A percentile compares a stretch with the other conserved stretches of the same genome.
Evolutionary conservation across 2,888 invertebrate genomes (phyloP).

Genomic region (Diarsia mendica): DNA sequence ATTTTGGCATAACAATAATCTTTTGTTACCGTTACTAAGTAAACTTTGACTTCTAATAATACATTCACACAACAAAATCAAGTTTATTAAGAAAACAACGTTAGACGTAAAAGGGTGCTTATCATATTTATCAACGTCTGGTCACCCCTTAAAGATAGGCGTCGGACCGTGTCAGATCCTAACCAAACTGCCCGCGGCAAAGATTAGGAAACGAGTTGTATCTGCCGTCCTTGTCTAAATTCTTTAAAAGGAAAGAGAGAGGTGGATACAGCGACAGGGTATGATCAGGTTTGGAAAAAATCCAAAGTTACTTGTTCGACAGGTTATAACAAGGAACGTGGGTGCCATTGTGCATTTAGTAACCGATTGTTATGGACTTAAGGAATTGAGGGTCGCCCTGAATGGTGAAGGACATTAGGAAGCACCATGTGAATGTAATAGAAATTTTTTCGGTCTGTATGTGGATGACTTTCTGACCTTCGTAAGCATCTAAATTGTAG

Average conservation of each 20-base stretch:
- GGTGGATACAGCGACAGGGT: slow-evolving; percentile 63
- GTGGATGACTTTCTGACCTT: slow-evolving; percentile 55
- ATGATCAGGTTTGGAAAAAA: slow-evolving; percentile 75
- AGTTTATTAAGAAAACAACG: slow-evolving; percentile 73
- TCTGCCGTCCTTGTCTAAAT: slow-evolving; percentile 61
- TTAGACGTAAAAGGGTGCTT: slow-evolving; percentile 69
- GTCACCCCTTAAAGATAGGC: slow-evolving; percentile 78
- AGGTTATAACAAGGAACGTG: slow-evolving; percentile 76
- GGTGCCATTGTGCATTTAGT: slow-evolving; percentile 76
- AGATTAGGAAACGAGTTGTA: slow-evolving; percentile 80
- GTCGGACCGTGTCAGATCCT: slow-evolving; percentile 85
- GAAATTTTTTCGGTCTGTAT: slow-evolving; percentile 53
- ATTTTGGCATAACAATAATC: slow-evolving; percentile 61
- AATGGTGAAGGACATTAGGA: slow-evolving; percentile 62
- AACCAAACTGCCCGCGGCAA: slow-evolving; percentile 84
- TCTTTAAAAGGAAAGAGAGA: slow-evolving; percentile 58
- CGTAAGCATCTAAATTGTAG: slow-evolving; percentile 42
- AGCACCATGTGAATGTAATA: slow-evolving; percentile 61
- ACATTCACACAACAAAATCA: slow-evolving; percentile 64
- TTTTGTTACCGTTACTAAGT: slow-evolving; percentile 62
- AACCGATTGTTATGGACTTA: slow-evolving; percentile 72
- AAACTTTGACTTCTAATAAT: slow-evolving; percentile 68
- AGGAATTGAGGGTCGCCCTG: slow-evolving; percentile 64
- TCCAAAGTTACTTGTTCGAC: slow-evolving; percentile 73
- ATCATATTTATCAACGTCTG: slow-evolving; percentile 80